These are phyloP conservation scores for Sacculina carcini DNA, from an alignment of 2,888 invertebrate species.

Conservation along the genomic window DNA sequence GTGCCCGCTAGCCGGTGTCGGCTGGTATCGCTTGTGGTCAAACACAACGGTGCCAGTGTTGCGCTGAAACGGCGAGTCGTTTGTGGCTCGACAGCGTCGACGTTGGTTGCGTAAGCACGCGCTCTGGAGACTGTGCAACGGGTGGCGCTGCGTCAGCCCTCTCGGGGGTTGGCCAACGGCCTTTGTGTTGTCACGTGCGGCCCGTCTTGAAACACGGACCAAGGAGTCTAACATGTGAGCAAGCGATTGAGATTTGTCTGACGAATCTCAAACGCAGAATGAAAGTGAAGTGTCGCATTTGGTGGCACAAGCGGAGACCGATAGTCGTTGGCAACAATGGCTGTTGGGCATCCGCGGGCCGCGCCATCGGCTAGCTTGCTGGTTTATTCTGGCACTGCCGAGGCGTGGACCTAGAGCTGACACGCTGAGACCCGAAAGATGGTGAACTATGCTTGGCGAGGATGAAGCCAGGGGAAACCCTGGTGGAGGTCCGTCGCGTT, in stretches of 20 bases:
- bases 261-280: slow-evolving; percentile 34
- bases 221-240: slow-evolving; percentile 44
- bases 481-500: slow-evolving; percentile 43
- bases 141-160: neutral
- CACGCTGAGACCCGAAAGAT: slow-evolving; percentile 43
- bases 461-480: slow-evolving; percentile 39
- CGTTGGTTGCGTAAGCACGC: neutral
- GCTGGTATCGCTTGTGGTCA: neutral
- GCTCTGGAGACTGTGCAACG: neutral
- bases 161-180: no score
- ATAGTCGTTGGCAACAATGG: neutral
- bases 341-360: slow-evolving; percentile 3
- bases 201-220: slow-evolving; percentile 54
- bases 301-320: slow-evolving; percentile 24
- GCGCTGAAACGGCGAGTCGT: neutral
- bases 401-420: slow-evolving; percentile 31
- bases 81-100: no score
- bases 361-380: slow-evolving; percentile 20
- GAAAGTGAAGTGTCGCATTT: slow-evolving; percentile 30
- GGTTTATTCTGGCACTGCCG: slow-evolving; percentile 20
- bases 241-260: slow-evolving; percentile 35
- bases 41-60: neutral
- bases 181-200: slow-evolving; percentile 29
- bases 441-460: slow-evolving; percentile 44
- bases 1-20: neutral